Evolutionary conservation across 2,113 vertebrate genomes (phyloP).

Genomic region (Gadus macrocephalus): DNA sequence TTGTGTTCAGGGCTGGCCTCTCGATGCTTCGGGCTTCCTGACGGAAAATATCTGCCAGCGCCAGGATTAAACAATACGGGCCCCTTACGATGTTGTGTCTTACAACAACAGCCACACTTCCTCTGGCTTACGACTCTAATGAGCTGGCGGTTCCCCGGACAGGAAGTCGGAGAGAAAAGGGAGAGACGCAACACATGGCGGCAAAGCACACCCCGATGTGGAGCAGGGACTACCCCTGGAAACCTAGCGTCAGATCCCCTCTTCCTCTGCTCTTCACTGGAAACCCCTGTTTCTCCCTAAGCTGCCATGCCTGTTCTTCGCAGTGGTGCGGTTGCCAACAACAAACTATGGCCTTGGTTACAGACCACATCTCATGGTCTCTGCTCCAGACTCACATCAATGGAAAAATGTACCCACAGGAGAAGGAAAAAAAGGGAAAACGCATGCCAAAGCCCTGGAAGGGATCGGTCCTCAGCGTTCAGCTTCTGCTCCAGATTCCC

Average conservation of each 20-base stretch:
- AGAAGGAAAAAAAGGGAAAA: slow-evolving; percentile 8
- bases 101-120: slow-evolving; percentile 70
- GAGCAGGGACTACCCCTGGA: slow-evolving; percentile 32
- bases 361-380: not conserved
- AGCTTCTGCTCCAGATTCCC: slow-evolving; percentile 1
- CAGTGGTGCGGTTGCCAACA: not conserved
- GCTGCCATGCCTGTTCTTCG: slow-evolving; percentile 1
- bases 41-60: slow-evolving; percentile 71
- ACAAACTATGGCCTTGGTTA: not conserved
- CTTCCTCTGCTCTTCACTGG: not conserved
- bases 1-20: slow-evolving; percentile 64
- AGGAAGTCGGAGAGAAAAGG: slow-evolving; percentile 61
- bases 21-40: slow-evolving; percentile 69
- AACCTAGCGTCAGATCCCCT: slow-evolving; percentile 34
- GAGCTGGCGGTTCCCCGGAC: slow-evolving; percentile 53
- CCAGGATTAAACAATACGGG: slow-evolving; percentile 76
- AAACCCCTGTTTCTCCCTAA: slow-evolving; percentile 20
- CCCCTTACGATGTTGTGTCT: slow-evolving; percentile 63
- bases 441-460: slow-evolving; percentile 11
- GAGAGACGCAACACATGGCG: slow-evolving; percentile 48
- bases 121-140: slow-evolving; percentile 62
- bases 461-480: slow-evolving; percentile 16
- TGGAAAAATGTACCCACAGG: slow-evolving; percentile 32
- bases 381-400: slow-evolving; percentile 9
- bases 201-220: slow-evolving; percentile 39